Conservation (phyloP, 2,888 invertebrate species). For the Hemicrepidius hirtus region DNA sequence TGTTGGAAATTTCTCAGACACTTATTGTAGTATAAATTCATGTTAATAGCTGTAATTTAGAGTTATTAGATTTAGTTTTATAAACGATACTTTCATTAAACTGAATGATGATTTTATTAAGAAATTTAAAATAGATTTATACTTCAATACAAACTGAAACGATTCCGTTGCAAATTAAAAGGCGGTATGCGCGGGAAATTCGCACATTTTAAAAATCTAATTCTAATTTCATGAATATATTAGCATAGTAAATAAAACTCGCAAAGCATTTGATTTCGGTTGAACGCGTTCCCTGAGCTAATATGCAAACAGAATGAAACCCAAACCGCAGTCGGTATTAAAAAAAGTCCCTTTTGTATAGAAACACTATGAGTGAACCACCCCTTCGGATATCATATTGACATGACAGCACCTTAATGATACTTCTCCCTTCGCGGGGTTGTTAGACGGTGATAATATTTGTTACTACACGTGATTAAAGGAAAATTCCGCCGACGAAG, state of each 20-base stretch:
- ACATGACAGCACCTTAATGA: conserved; percentile 74
- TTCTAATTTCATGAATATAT: conserved; percentile 71
- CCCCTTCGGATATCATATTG: conserved; percentile 72
- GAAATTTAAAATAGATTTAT: conserved; percentile 25
- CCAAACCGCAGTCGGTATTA: conserved; percentile 70
- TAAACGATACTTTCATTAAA: conserved; percentile 46
- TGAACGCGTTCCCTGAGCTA: conserved; percentile 67
- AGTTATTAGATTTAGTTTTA: conserved; percentile 50
- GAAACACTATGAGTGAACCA: conserved; percentile 68
- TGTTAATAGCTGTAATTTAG: conserved; percentile 51
- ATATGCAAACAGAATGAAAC: conserved; percentile 70
- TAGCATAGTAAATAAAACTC: conserved; percentile 70
- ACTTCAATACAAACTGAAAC: conserved; percentile 10
- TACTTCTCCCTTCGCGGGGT: conserved; percentile 69
- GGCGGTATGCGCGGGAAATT: conserved; percentile 40
- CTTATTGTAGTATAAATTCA: conserved; percentile 49
- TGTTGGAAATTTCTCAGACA: conserved; percentile 48
- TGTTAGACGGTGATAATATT: conserved; percentile 66
- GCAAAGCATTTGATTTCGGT: conserved; percentile 69
- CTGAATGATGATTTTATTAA: conserved; percentile 48
- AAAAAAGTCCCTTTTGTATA: conserved; percentile 71
- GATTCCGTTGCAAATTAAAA: conserved; percentile 42
- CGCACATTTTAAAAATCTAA: conserved; percentile 62
- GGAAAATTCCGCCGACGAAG: conserved; percentile 49
- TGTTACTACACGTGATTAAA: conserved; percentile 43